phyloP scores from a whole-genome alignment of 1,140 invertebrate species.

The Panagrolaimus sp. region DNA sequence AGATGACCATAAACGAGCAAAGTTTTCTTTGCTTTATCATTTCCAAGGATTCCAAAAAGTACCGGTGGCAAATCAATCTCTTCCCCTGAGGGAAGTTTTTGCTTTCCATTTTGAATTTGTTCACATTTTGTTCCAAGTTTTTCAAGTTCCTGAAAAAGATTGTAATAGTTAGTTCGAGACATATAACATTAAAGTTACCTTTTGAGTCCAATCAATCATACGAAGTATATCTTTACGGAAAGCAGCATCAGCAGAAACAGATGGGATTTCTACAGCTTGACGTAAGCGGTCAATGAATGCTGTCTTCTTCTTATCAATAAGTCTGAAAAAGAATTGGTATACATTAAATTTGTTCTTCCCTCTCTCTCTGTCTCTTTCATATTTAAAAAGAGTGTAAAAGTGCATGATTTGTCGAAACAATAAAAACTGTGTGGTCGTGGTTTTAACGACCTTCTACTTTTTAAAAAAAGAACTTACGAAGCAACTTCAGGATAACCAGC shows the following conservation, averaged over 20 bases:
- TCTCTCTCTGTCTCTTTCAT: no score
- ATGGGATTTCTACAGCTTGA: slow-evolving; percentile 85
- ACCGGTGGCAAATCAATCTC: slow-evolving; percentile 78
- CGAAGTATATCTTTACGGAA: slow-evolving; percentile 69
- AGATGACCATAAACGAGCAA: slow-evolving; percentile 92
- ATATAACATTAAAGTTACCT: no score
- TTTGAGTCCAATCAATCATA: slow-evolving; percentile 76
- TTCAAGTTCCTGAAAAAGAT: slow-evolving; percentile 69
- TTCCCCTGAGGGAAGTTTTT: slow-evolving; percentile 71
- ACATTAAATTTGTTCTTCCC: no score
- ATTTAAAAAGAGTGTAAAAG: no score
- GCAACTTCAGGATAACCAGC: no score
- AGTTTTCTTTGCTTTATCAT: slow-evolving; percentile 74
- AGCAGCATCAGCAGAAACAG: slow-evolving; percentile 81
- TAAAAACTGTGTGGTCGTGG: no score
- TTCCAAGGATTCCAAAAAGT: slow-evolving; percentile 76
- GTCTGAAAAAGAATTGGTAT: slow-evolving; percentile 64
- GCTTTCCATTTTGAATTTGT: slow-evolving; percentile 73
- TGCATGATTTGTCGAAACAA: no score
- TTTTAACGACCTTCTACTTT: no score
- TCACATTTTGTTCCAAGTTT: slow-evolving; percentile 72
- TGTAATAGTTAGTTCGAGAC: no score
- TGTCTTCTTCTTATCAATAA: slow-evolving; percentile 72
- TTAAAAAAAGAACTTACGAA: no score
- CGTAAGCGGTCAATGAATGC: slow-evolving; percentile 74